Percentiles rank a stretch among this genome's conserved stretches.
phyloP scores from a whole-genome alignment of 2,797 vertebrate genomes.

The Spondyliosoma cantharus region DNA sequence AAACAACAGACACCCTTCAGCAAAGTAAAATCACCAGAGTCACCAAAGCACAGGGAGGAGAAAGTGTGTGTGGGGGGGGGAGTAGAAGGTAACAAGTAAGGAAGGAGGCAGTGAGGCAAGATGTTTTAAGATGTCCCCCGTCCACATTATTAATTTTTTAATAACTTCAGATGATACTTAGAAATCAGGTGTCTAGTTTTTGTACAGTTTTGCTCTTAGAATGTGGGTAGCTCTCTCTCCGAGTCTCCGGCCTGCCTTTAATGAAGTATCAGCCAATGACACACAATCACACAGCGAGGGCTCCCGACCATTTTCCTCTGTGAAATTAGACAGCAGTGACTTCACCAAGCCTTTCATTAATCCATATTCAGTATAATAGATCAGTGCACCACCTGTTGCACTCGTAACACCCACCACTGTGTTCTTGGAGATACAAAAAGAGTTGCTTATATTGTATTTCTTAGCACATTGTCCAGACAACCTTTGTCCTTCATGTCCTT shows the following conservation, averaged over 20 bases:
- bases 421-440: conserved; percentile 64
- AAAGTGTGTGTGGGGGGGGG: conserved; percentile 54
- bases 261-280: conserved; percentile 58
- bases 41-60: conserved; percentile 91
- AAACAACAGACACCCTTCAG: conserved; percentile 87
- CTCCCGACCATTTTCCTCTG: conserved; percentile 48
- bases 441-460: conserved; percentile 61
- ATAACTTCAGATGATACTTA: conserved; percentile 66
- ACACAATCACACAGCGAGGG: conserved; percentile 44
- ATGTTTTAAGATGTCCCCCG: conserved; percentile 75
- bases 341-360: conserved; percentile 53
- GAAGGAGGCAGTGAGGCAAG: conserved; percentile 87
- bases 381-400: conserved; percentile 50
- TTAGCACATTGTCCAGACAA: conserved; percentile 55
- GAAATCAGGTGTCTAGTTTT: conserved; percentile 72
- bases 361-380: conserved; percentile 49
- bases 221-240: conserved; percentile 36
- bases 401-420: conserved; percentile 34
- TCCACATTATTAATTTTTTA: conserved; percentile 57
- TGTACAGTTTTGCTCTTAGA: conserved; percentile 70
- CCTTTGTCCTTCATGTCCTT: conserved; percentile 60
- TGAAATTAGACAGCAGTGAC: conserved; percentile 56
- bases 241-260: conserved; percentile 58
- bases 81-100: conserved; percentile 67
- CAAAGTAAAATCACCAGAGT: conserved; percentile 91